Evolutionary conservation across 1,140 invertebrate genomes (phyloP).

Genomic region (Acromyrmex echinatior): DNA sequence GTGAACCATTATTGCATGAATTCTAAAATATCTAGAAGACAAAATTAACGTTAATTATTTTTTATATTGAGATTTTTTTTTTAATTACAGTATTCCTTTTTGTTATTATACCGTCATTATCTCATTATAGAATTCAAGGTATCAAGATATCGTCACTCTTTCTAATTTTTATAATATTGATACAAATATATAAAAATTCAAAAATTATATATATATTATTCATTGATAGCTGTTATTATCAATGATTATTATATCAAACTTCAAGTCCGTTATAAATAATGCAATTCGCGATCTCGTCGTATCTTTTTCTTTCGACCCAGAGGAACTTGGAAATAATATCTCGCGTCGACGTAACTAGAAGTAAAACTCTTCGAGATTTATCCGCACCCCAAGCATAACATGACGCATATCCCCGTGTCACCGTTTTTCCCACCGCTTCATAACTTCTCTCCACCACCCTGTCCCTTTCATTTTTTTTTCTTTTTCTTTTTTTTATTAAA

Average conservation of each 20-base stretch:
- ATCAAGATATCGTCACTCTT: neutral
- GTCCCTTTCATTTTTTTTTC: neutral
- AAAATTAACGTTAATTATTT: neutral
- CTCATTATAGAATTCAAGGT: neutral
- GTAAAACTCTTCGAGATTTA: conserved; percentile 57
- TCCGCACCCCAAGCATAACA: neutral
- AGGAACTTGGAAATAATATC: conserved; percentile 37
- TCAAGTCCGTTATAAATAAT: neutral
- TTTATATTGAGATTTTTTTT: neutral
- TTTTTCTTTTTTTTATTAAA: conserved; percentile 76
- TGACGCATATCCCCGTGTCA: conserved; percentile 43
- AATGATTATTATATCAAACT: neutral
- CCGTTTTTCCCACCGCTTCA: conserved; percentile 68
- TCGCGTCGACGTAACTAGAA: conserved; percentile 26
- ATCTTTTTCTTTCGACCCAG: neutral
- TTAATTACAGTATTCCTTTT: neutral
- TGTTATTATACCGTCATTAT: neutral
- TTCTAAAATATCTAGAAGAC: neutral
- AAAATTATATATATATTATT: neutral
- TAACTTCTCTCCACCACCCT: conserved; percentile 66
- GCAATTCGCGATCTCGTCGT: neutral
- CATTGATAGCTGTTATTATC: neutral
- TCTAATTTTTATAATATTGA: neutral
- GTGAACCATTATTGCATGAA: neutral
- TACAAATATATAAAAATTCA: neutral